phyloP scores from a whole-genome alignment of 2,797 vertebrate species.

The Capromys pilorides region DNA sequence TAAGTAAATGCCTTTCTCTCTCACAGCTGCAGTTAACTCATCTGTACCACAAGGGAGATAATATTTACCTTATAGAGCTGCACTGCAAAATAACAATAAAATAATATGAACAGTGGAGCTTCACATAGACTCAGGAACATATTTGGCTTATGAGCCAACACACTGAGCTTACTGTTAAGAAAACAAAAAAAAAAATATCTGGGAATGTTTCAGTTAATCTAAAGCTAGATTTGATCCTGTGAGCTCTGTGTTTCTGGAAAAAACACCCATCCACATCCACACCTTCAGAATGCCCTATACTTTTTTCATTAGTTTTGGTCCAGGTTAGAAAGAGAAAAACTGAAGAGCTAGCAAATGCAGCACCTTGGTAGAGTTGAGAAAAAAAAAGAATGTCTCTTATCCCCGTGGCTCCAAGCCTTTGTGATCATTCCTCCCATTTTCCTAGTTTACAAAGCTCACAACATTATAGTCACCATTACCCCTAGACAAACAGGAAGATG shows the following conservation, averaged over 20 bases:
- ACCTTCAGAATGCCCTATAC: background rate
- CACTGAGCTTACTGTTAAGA: background rate
- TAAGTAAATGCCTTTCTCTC: background rate
- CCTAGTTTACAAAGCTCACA: background rate
- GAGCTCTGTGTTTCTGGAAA: background rate
- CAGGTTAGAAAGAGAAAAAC: constrained; percentile 2
- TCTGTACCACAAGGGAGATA: background rate
- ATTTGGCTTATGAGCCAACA: background rate
- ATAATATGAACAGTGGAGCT: background rate
- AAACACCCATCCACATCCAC: background rate
- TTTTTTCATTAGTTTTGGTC: background rate
- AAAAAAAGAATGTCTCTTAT: background rate
- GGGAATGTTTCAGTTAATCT: background rate
- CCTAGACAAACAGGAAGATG: background rate
- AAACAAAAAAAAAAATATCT: background rate
- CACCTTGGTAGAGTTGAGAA: background rate
- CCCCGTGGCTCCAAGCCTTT: background rate
- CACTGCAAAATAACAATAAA: constrained; percentile 10
- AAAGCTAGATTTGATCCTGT: background rate
- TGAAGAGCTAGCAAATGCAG: background rate
- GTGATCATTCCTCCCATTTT: background rate
- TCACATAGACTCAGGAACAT: background rate
- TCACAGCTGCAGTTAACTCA: background rate
- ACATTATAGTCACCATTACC: background rate
- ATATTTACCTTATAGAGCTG: background rate